Percentiles rank a stretch among this genome's conserved stretches.
Conservation (phyloP, 2,797 vertebrate species). For the Nasua narica region DNA sequence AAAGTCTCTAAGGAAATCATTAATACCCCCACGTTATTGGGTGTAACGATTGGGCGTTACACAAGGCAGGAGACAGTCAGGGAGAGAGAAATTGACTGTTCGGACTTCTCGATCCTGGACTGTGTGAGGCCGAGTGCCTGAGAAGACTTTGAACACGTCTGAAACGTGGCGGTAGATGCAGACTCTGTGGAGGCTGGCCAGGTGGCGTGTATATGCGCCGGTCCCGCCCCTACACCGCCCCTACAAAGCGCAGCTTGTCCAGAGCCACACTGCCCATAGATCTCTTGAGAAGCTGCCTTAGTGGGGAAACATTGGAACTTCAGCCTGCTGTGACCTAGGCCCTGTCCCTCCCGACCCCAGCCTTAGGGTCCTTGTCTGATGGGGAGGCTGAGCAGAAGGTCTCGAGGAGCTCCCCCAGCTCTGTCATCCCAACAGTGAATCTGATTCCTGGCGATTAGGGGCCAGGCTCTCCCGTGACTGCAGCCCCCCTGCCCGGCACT, state of each 20-base stretch:
- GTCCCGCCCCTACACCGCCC: neutral
- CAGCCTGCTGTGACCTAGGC: neutral
- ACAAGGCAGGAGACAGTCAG: neutral
- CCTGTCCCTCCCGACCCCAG: neutral
- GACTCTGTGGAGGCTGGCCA: neutral
- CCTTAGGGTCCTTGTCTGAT: neutral
- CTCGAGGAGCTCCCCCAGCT: neutral
- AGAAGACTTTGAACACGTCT: neutral
- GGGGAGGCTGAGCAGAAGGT: neutral
- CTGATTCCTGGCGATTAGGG: neutral
- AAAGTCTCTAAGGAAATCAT: neutral
- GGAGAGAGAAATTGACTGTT: neutral
- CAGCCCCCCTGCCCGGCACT: neutral
- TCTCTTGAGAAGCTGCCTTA: neutral
- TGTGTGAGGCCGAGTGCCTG: neutral
- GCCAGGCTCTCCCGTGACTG: neutral
- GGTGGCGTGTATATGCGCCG: neutral
- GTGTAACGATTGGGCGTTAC: neutral
- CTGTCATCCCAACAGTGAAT: neutral
- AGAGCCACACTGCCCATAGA: neutral
- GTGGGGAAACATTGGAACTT: neutral
- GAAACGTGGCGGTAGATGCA: neutral
- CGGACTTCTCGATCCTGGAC: neutral
- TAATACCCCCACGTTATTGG: neutral
- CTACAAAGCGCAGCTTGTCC: neutral